A percentile compares a stretch with the other conserved stretches of the same genome.
Conservation (phyloP, 2,113 vertebrate species). For the Pteropus alecto region DNA sequence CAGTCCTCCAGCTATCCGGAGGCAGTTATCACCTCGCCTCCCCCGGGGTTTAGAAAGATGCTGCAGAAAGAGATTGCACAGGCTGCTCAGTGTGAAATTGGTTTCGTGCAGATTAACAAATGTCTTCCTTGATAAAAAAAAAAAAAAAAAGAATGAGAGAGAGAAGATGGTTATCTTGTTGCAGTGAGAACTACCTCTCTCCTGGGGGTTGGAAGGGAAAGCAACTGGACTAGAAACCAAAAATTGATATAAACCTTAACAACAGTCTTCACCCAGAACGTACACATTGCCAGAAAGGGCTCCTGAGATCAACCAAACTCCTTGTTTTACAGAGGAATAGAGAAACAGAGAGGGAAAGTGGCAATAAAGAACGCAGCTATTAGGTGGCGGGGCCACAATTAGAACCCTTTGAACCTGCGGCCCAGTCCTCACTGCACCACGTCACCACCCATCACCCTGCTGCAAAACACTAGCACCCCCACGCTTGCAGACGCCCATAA, state of each 20-base stretch:
- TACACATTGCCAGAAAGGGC: background rate
- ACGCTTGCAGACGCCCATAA: background rate
- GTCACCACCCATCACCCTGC: background rate
- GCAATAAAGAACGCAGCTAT: background rate
- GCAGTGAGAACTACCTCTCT: background rate
- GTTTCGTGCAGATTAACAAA: background rate
- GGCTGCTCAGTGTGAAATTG: background rate
- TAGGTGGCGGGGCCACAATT: background rate
- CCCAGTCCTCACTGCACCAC: fast-evolving
- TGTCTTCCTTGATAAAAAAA: background rate
- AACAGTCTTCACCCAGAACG: background rate
- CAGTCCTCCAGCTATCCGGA: background rate
- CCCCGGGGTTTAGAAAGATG: conserved; percentile 19
- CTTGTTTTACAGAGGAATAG: background rate
- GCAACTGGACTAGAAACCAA: background rate
- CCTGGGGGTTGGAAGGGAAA: fast-evolving
- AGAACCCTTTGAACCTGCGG: background rate
- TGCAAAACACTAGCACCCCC: background rate
- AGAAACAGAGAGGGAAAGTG: background rate
- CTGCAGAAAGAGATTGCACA: background rate
- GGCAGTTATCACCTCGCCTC: background rate
- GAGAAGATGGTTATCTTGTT: background rate
- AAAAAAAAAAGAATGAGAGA: background rate
- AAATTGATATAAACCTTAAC: background rate
- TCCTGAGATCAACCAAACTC: background rate